phyloP scores from a whole-genome alignment of 92 coral and sea anemone genomes.

The Diadumene lineata region DNA sequence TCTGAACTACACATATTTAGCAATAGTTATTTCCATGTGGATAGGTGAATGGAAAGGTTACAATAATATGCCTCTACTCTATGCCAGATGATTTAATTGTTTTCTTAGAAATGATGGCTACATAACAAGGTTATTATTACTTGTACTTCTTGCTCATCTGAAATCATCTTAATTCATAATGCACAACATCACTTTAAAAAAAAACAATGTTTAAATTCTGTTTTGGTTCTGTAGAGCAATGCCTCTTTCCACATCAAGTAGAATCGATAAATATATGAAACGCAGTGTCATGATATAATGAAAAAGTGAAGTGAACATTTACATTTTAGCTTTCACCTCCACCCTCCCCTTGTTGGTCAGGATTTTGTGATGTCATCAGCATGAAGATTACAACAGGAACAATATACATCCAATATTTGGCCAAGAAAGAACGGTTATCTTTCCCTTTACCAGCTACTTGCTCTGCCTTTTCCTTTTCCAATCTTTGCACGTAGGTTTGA shows the following conservation, averaged over 20 bases:
- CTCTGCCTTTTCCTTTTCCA: conserved; percentile 85
- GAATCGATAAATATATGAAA: not conserved
- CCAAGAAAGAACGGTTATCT: conserved; percentile 92
- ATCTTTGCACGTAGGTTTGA: conserved; percentile 81
- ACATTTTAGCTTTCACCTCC: conserved; percentile 52
- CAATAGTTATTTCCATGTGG: no score
- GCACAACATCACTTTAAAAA: no score
- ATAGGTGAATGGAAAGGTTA: no score
- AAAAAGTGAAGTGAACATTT: not conserved
- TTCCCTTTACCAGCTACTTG: conserved; percentile 81
- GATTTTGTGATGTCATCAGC: conserved; percentile 78
- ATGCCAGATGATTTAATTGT: no score
- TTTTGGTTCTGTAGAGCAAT: not conserved
- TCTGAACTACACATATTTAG: no score
- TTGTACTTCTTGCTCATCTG: no score
- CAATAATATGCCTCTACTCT: no score
- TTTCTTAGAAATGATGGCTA: no score
- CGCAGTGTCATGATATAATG: not conserved
- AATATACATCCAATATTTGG: conserved; percentile 95
- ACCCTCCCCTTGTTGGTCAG: conserved; percentile 73
- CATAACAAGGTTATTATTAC: no score
- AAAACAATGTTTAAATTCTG: no score
- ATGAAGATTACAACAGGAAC: conserved; percentile 83
- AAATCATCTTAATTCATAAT: no score
- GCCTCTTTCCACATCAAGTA: not conserved